Percentiles rank a stretch among this genome's conserved stretches.
Evolutionary conservation across 92 coral and sea anemone genomes (phyloP).

Genomic region (Chrysogorgia sp.): DNA sequence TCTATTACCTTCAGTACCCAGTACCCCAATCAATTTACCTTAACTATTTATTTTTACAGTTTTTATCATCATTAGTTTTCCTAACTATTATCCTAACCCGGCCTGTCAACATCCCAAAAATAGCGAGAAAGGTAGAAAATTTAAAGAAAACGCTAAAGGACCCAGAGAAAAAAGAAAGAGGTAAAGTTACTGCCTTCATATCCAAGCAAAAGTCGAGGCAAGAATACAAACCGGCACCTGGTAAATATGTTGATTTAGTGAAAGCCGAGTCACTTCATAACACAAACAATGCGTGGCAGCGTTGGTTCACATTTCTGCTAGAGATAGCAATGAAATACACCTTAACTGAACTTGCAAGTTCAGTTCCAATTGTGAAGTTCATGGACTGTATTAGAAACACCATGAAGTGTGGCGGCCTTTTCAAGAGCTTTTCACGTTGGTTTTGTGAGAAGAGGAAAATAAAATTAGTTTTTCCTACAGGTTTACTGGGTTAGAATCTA

Average conservation of each 20-base stretch:
- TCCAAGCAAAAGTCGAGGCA: slow-evolving; percentile 57
- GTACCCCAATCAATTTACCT: too few species aligned
- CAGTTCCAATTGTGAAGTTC: slow-evolving; percentile 37
- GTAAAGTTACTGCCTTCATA: slow-evolving; percentile 61
- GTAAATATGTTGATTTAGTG: slow-evolving; percentile 60
- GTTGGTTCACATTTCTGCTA: slow-evolving; percentile 57
- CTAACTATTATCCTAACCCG: too few species aligned
- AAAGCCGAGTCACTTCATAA: slow-evolving; percentile 67
- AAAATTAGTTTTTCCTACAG: slow-evolving; percentile 54
- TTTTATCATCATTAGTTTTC: too few species aligned
- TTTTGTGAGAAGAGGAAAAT: slow-evolving; percentile 58
- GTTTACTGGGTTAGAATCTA: slow-evolving; percentile 68
- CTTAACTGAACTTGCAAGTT: slow-evolving; percentile 48
- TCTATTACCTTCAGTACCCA: too few species aligned
- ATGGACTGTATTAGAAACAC: slow-evolving; percentile 47
- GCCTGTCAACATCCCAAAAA: too few species aligned
- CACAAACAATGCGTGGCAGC: too few species aligned
- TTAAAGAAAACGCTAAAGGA: slow-evolving; percentile 54
- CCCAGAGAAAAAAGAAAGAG: slow-evolving; percentile 48
- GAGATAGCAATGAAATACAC: slow-evolving; percentile 57
- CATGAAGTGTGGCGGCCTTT: slow-evolving; percentile 51
- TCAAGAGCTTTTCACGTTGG: slow-evolving; percentile 53
- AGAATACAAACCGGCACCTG: slow-evolving; percentile 58
- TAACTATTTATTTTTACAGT: too few species aligned
- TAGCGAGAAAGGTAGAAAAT: slow-evolving; percentile 54